These are phyloP conservation scores for Bos indicus DNA, from an alignment of 2,113 vertebrate species.

Conservation along the genomic window DNA sequence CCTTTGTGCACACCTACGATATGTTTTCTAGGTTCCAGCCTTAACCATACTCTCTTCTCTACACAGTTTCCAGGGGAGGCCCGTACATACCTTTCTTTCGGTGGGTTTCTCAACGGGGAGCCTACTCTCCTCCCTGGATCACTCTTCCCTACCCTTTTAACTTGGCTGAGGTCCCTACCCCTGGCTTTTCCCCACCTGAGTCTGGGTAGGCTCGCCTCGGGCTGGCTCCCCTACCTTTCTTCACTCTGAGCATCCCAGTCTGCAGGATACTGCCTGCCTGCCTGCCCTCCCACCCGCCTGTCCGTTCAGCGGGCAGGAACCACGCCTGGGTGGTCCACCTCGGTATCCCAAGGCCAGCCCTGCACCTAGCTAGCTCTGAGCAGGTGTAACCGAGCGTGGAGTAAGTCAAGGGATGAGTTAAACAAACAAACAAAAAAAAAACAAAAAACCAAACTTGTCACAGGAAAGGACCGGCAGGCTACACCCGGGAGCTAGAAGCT, in stretches of 20 bases:
- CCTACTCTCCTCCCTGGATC: background rate
- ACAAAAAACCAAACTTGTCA: background rate
- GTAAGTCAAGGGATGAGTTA: background rate
- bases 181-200: background rate
- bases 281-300: background rate
- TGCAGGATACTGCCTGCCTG: background rate
- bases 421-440: background rate
- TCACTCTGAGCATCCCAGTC: background rate
- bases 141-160: background rate
- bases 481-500: background rate
- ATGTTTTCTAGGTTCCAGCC: background rate
- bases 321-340: background rate
- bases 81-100: background rate
- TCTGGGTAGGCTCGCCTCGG: background rate
- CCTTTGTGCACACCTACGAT: background rate
- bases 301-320: background rate
- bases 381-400: background rate
- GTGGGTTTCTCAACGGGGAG: rapidly evolving
- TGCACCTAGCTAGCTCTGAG: background rate
- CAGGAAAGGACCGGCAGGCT: background rate
- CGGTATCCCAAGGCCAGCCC: background rate
- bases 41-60: background rate
- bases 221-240: background rate
- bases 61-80: background rate
- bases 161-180: background rate